Evolutionary conservation across 2,888 invertebrate species (phyloP), one percentile per base, ranked within the genome.

Genomic region (Eulithis prunata): DNA sequence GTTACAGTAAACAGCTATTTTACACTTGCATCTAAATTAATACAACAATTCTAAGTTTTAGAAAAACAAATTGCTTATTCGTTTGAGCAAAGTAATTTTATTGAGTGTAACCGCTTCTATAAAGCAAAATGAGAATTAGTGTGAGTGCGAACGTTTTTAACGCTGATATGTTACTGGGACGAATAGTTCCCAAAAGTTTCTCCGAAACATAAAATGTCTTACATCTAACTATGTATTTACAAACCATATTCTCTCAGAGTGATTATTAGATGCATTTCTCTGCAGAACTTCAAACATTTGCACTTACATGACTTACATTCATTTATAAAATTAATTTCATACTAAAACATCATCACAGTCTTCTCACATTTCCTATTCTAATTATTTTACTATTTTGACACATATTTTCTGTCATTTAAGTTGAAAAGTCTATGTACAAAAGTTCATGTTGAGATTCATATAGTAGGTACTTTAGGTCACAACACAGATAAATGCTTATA

Each of bases 281-380:
- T 71, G 72, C 51, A 56, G 66, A 75, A 72, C 61, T 8, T 45
- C 45, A 36, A 69, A 74, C 71, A 75, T 53, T 57, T 56, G 62
- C 79, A 77, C 82, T 84, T 84, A 85, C 72, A 75, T 74, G 79
- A 77, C 82, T 84, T 84, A 85, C 72, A 75, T 74, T 72, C 68
- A 66, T 60, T 59, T 66, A 62, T 74, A 82, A 81, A 82, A 85
- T 80, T 83, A 80, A 81, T 79, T 79, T 80, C 87, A 86, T 82
- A 81, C 82, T 83, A 74, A 51, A 84, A 82, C 88, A 82, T 87
- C 92, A 92, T 91, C 92, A 92, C 92, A 93, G 92, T 92, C 91
- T 92, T 92, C 90, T 89, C 88, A 90, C 89, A 87, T 84, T 85
- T 83, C 79, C 86, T 87, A 86, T 68, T 73, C 78, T 85, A 86